phyloP scores from a whole-genome alignment of 2,888 invertebrate genomes.

The Aspidapion aeneum region DNA sequence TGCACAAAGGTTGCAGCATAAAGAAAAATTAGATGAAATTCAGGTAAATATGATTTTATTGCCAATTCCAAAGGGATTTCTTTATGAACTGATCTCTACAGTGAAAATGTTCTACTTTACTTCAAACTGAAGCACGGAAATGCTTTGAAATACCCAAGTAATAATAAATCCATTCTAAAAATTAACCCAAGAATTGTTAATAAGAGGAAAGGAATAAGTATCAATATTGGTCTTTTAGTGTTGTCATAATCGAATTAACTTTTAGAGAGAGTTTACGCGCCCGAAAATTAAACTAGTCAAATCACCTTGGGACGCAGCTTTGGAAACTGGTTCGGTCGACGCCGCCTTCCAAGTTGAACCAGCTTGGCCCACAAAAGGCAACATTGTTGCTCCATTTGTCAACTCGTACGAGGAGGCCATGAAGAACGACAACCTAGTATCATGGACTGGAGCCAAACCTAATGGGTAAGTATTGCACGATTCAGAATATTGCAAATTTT shows the following conservation, averaged over 20 bases:
- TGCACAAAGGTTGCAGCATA: constrained; percentile 55
- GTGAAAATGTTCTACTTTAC: too few species aligned
- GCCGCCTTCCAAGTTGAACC: constrained; percentile 57
- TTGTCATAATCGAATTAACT: too few species aligned
- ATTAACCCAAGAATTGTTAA: too few species aligned
- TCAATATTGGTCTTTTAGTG: too few species aligned
- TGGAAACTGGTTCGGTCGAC: constrained; percentile 67
- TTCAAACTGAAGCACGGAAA: too few species aligned
- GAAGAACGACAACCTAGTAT: constrained; percentile 36
- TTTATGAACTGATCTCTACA: too few species aligned
- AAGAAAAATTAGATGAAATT: constrained; percentile 59
- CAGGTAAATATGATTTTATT: constrained; percentile 47
- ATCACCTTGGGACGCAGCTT: constrained; percentile 70
- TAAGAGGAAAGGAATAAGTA: too few species aligned
- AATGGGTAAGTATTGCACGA: constrained; percentile 19
- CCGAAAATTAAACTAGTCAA: constrained; percentile 59
- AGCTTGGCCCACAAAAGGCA: constrained; percentile 41
- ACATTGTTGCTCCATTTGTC: constrained; percentile 43
- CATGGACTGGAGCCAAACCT: constrained; percentile 37
- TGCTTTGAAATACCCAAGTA: too few species aligned
- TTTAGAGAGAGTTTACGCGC: constrained; percentile 55
- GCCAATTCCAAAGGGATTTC: too few species aligned
- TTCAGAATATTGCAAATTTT: too few species aligned
- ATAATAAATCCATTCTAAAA: too few species aligned
- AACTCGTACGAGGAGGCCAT: constrained; percentile 46